Evolutionary conservation across 2,888 invertebrate genomes (phyloP).

Genomic region (Tenthredo notha): DNA sequence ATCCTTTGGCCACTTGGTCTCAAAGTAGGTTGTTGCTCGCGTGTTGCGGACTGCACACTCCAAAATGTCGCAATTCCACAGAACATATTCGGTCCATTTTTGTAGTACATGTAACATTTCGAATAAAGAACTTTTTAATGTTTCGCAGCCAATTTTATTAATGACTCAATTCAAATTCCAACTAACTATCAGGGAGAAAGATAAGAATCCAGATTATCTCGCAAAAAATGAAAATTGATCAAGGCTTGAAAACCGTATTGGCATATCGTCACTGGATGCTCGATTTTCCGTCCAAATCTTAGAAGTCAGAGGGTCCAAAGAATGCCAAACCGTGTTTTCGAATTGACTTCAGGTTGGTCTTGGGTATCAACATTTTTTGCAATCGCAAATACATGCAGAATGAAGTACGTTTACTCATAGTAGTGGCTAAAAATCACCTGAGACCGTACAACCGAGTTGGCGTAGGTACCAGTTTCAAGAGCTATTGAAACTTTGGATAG

Average conservation of each 20-base stretch:
- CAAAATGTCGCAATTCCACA: background rate
- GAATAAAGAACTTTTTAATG: background rate
- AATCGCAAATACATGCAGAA: background rate
- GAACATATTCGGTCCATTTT: background rate
- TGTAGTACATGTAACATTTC: too few relatives aligned
- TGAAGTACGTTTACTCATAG: background rate
- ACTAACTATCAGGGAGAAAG: background rate
- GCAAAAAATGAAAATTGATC: background rate
- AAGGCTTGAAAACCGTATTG: too few relatives aligned
- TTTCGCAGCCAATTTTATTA: background rate
- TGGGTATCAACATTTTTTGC: background rate
- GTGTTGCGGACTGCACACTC: background rate
- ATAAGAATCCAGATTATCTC: background rate
- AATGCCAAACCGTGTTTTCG: background rate
- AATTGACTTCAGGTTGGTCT: background rate
- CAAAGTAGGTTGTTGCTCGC: background rate
- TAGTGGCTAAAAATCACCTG: background rate
- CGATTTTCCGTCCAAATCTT: too few relatives aligned
- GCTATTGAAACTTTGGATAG: slow-evolving; percentile 1
- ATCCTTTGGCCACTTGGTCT: background rate
- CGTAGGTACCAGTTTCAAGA: background rate
- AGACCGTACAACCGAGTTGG: background rate
- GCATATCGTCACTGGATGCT: too few relatives aligned
- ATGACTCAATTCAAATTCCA: background rate
- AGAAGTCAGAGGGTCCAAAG: background rate